Conservation (phyloP, 2,113 vertebrate species). For the Eretmochelys imbricata region DNA sequence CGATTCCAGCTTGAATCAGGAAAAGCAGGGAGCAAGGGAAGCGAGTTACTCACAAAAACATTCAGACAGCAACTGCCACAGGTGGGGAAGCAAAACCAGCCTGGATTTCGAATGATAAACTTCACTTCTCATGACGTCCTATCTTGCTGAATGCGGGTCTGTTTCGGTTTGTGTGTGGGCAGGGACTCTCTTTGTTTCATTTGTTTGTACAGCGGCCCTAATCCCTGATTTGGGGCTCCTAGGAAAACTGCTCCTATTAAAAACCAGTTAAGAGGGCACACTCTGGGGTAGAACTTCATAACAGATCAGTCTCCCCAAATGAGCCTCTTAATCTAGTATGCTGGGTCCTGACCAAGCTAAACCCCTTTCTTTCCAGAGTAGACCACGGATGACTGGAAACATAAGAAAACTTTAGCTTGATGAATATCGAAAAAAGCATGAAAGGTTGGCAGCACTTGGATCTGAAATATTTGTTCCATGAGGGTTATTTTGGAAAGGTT, state of each 20-base stretch:
- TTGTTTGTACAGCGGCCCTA: not conserved
- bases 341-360: not conserved
- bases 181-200: not conserved
- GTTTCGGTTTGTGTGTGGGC: not conserved
- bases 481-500: not conserved
- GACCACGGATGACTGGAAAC: not conserved
- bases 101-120: not conserved
- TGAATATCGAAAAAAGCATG: not conserved
- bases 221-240: not conserved
- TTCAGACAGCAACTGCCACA: not conserved
- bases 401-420: not conserved
- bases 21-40: not conserved
- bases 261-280: not conserved
- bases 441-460: not conserved
- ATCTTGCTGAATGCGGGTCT: not conserved
- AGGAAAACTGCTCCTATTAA: not conserved
- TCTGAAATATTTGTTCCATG: not conserved
- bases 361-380: not conserved
- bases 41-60: not conserved
- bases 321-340: not conserved
- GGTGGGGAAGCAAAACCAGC: not conserved
- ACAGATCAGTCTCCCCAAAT: not conserved
- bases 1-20: not conserved
- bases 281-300: not conserved
- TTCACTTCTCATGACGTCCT: too few relatives aligned